Percentiles rank a stretch among this genome's conserved stretches.
These are phyloP conservation scores for Lontra canadensis DNA, from an alignment of 2,113 vertebrate species.

Conservation along the genomic window DNA sequence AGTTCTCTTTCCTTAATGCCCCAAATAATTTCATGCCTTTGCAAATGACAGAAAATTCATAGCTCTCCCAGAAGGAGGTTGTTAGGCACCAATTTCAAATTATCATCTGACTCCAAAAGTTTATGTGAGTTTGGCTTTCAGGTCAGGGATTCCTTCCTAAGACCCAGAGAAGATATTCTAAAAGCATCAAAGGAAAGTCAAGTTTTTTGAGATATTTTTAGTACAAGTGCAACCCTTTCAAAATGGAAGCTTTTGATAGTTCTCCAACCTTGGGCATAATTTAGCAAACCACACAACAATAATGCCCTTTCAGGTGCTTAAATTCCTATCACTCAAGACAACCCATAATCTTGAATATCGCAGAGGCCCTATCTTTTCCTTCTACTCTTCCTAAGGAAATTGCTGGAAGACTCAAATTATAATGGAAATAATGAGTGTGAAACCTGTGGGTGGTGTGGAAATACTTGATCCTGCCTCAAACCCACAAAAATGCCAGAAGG, in stretches of 20 bases:
- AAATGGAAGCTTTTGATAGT: slow-evolving; percentile 40
- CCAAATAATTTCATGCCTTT: slow-evolving; percentile 1
- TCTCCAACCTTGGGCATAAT: slow-evolving; percentile 20
- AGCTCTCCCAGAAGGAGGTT: slow-evolving; percentile 10
- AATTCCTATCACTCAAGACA: slow-evolving; percentile 53
- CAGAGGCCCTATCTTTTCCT: slow-evolving; percentile 15
- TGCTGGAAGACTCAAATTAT: slow-evolving; percentile 43
- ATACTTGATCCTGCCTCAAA: slow-evolving; percentile 56
- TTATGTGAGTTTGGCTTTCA: not conserved
- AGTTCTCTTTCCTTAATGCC: not conserved
- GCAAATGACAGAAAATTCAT: slow-evolving; percentile 31
- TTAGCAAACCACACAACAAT: slow-evolving; percentile 22
- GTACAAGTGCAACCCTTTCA: not conserved
- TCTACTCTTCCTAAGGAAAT: slow-evolving; percentile 29
- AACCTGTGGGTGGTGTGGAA: slow-evolving; percentile 37
- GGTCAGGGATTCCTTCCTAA: not conserved
- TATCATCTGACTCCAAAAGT: not conserved
- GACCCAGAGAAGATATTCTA: slow-evolving; percentile 16
- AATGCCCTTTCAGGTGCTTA: not conserved
- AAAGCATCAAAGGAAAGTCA: slow-evolving; percentile 51
- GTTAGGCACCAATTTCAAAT: not conserved
- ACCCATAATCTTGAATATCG: slow-evolving; percentile 10
- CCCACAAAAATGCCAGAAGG: slow-evolving; percentile 59
- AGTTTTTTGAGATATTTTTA: slow-evolving; percentile 48
- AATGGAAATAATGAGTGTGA: slow-evolving; percentile 40